Evolutionary conservation across 2,797 vertebrate genomes (phyloP).

Genomic region (Lindbergichthys nudifrons): DNA sequence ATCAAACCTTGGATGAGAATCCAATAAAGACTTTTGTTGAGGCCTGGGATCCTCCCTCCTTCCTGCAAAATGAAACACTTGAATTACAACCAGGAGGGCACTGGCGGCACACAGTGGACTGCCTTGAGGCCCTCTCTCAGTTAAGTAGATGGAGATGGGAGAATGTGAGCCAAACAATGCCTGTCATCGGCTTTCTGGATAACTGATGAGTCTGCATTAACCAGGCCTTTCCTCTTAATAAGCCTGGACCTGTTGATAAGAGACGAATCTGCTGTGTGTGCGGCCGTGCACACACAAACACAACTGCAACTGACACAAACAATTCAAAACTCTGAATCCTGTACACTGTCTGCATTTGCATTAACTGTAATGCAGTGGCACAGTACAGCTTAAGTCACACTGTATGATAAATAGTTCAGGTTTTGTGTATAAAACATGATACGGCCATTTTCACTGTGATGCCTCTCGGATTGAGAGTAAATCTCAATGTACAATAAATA

Average conservation of each 20-base stretch:
- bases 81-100: constrained; percentile 31
- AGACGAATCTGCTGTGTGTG: constrained; percentile 16
- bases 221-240: constrained; percentile 36
- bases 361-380: not conserved
- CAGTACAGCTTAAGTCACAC: not conserved
- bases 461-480: constrained; percentile 1
- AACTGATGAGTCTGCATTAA: constrained; percentile 65
- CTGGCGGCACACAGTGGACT: constrained; percentile 17
- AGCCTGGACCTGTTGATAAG: constrained; percentile 29
- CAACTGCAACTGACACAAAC: not conserved
- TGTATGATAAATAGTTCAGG: not conserved
- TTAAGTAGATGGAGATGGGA: constrained; percentile 51
- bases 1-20: constrained; percentile 4
- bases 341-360: not conserved
- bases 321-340: not conserved
- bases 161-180: constrained; percentile 47
- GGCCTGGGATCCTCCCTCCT: not conserved
- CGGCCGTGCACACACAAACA: not conserved
- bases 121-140: constrained; percentile 15
- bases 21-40: not conserved
- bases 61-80: constrained; percentile 35
- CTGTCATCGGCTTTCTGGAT: constrained; percentile 45
- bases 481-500: not conserved
- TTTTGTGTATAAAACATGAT: constrained; percentile 6
- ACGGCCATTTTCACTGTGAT: constrained; percentile 20